These are phyloP conservation scores for Adelosebastes latens DNA, from an alignment of 2,797 vertebrate species.

Conservation along the genomic window DNA sequence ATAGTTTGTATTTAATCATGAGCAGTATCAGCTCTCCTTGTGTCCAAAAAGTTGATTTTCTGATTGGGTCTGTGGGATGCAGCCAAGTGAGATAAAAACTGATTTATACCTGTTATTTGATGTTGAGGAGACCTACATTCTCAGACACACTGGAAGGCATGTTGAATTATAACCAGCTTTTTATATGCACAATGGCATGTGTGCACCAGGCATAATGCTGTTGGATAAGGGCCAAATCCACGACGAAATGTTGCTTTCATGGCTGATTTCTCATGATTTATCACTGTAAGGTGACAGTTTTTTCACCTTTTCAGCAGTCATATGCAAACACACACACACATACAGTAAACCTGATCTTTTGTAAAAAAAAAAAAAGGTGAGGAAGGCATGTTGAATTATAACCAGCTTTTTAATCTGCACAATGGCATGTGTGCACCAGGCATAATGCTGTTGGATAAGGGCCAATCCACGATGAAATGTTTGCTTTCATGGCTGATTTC, in stretches of 20 bases:
- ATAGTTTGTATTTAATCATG: background rate
- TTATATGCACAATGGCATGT: background rate
- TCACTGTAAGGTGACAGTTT: background rate
- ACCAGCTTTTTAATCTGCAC: background rate
- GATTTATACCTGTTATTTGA: background rate
- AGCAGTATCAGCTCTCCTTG: background rate
- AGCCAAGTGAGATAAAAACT: background rate
- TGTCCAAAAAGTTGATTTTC: background rate
- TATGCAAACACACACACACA: background rate
- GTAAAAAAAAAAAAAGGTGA: no score
- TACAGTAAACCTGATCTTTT: no score
- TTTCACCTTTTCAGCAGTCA: background rate
- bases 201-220: background rate
- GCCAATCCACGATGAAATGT: background rate
- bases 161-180: background rate
- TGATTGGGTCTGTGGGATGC: background rate
- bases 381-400: background rate
- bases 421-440: background rate
- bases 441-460: background rate
- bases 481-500: background rate
- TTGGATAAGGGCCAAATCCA: background rate
- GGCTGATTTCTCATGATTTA: background rate
- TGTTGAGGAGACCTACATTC: background rate
- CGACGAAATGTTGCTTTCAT: background rate
- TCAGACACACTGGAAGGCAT: background rate